A percentile compares a stretch with the other conserved stretches of the same genome.
Evolutionary conservation across 1,140 invertebrate genomes (phyloP).

Genomic region (Coenobita brevimanus): DNA sequence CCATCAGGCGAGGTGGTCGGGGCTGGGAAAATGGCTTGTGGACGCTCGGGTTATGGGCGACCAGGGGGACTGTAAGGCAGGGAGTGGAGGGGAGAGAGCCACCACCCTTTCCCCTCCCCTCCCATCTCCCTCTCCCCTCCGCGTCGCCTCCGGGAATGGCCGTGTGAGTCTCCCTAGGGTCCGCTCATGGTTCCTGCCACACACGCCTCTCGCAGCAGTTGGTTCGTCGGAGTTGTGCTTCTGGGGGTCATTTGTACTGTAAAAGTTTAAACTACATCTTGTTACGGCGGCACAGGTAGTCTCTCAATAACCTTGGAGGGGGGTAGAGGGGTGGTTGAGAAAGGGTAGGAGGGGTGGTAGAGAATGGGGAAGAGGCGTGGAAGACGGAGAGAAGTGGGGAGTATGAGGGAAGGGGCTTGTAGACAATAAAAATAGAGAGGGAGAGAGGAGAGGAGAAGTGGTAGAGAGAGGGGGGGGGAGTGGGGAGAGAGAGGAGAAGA

Average conservation of each 20-base stretch:
- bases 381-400: neutral
- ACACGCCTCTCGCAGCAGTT: conserved; percentile 38
- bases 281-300: neutral
- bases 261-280: conserved; percentile 61
- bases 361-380: neutral
- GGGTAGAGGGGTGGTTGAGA: neutral
- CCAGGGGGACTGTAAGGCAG: no score
- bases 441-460: neutral
- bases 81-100: neutral
- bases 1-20: no score
- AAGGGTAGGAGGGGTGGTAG: neutral
- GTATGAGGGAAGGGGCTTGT: neutral
- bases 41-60: no score
- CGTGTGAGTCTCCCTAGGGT: neutral
- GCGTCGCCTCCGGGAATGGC: conserved; percentile 18
- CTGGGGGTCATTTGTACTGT: conserved; percentile 53
- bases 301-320: conserved; percentile 31
- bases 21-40: no score
- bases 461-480: neutral
- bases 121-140: neutral
- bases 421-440: no score
- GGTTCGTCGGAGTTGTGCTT: conserved; percentile 48
- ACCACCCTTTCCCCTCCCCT: neutral
- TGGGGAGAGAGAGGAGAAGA: neutral
- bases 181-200: conserved; percentile 10